Evolutionary conservation across 2,797 vertebrate genomes (phyloP).

Genomic region (Neosalanx taihuensis): DNA sequence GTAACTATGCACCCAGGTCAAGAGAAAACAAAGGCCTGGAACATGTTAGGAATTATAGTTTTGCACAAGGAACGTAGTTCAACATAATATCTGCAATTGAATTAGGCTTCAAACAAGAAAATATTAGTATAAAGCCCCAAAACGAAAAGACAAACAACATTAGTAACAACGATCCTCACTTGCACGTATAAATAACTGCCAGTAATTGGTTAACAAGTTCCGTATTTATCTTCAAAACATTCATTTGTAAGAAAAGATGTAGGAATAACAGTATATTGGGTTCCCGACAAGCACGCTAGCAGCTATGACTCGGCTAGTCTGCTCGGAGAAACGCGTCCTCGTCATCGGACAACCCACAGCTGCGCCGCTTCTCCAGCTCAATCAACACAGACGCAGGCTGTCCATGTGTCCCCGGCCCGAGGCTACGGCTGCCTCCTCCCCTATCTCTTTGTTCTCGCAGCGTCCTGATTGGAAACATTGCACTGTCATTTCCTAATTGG

Average conservation of each 20-base stretch:
- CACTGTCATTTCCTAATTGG: slow-evolving; percentile 69
- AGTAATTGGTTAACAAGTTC: slow-evolving; percentile 38
- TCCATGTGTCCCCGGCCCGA: slow-evolving; percentile 21
- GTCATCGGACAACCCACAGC: not conserved
- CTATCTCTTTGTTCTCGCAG: slow-evolving; percentile 67
- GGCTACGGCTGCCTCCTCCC: slow-evolving; percentile 21
- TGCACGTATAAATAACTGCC: slow-evolving; percentile 28
- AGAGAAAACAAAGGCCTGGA: slow-evolving; percentile 27
- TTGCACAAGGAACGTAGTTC: slow-evolving; percentile 39
- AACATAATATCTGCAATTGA: slow-evolving; percentile 46
- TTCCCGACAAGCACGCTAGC: not conserved
- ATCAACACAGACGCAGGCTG: slow-evolving; percentile 10
- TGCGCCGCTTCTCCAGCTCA: slow-evolving; percentile 13
- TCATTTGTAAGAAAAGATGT: slow-evolving; percentile 38
- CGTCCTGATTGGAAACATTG: slow-evolving; percentile 75
- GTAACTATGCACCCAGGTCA: slow-evolving; percentile 46
- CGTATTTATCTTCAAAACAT: slow-evolving; percentile 43
- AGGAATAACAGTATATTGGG: not conserved
- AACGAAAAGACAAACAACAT: slow-evolving; percentile 22
- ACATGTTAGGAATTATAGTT: slow-evolving; percentile 20
- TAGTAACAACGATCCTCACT: slow-evolving; percentile 38
- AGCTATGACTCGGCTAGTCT: not conserved
- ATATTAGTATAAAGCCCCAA: slow-evolving; percentile 33
- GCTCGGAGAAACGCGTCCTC: not conserved
- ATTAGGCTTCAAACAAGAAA: slow-evolving; percentile 33